phyloP scores from a whole-genome alignment of 2,113 vertebrate species.

The Indicator maculatus region DNA sequence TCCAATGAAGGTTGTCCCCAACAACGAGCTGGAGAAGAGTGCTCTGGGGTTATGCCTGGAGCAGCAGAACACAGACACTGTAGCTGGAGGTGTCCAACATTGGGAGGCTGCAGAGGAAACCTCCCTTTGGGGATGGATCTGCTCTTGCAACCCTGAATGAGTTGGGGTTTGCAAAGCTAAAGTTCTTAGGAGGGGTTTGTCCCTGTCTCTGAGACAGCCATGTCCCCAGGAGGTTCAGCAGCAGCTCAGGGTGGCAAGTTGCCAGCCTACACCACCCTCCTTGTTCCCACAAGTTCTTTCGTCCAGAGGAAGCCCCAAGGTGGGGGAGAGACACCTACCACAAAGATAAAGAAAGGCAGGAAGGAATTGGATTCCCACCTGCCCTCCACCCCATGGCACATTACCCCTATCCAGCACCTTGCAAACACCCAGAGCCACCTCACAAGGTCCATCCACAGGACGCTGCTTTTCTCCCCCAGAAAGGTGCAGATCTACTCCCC shows the following conservation, averaged over 20 bases:
- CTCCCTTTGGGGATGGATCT: neutral
- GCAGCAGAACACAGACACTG: neutral
- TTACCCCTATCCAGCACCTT: neutral
- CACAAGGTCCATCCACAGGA: accelerated
- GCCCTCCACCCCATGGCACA: accelerated
- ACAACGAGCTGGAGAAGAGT: neutral
- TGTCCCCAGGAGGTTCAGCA: accelerated
- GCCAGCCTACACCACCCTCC: neutral
- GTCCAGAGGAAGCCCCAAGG: neutral
- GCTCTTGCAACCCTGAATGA: neutral
- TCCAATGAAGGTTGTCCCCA: neutral
- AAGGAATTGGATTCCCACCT: neutral
- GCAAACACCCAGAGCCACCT: neutral
- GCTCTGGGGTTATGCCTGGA: accelerated
- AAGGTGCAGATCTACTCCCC: neutral
- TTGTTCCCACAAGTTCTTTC: neutral
- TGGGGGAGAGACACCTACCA: neutral
- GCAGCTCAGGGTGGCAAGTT: neutral
- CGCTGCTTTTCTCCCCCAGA: neutral
- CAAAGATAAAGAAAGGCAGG: neutral
- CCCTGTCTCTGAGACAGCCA: no score
- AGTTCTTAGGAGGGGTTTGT: neutral
- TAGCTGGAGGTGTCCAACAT: neutral
- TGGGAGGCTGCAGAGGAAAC: neutral
- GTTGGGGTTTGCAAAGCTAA: neutral